Conservation (phyloP, 2,888 invertebrate species). For the Automeris io region DNA sequence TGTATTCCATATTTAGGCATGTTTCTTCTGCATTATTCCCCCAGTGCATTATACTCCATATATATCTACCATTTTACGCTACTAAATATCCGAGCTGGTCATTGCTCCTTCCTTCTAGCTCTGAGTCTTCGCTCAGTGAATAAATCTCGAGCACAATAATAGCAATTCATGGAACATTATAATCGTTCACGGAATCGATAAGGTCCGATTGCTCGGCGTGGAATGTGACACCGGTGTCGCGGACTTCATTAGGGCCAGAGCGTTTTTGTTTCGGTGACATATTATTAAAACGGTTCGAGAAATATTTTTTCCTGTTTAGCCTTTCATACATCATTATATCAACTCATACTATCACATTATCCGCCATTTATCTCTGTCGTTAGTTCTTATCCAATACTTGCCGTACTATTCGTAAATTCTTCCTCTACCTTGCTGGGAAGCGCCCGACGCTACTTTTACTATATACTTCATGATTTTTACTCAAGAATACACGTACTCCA, state of each 20-base stretch:
- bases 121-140: slow-evolving; percentile 9
- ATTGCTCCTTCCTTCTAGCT: neutral
- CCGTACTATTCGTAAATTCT: too few relatives aligned
- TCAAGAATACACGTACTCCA: too few relatives aligned
- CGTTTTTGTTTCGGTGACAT: slow-evolving; percentile 2
- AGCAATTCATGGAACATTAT: slow-evolving; percentile 16
- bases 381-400: too few relatives aligned
- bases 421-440: too few relatives aligned
- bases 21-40: too few relatives aligned
- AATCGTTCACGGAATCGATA: slow-evolving; percentile 19
- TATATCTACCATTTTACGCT: neutral
- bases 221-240: slow-evolving; percentile 15
- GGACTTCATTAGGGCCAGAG: slow-evolving; percentile 10
- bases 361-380: too few relatives aligned
- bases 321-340: too few relatives aligned
- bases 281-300: neutral
- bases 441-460: too few relatives aligned
- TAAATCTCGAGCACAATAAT: slow-evolving; percentile 16
- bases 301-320: neutral
- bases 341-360: too few relatives aligned
- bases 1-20: too few relatives aligned
- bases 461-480: too few relatives aligned
- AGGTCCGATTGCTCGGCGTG: slow-evolving; percentile 9
- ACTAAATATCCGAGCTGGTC: slow-evolving; percentile 3
- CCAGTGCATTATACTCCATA: too few relatives aligned